Conservation (phyloP, 2,797 vertebrate species). For the Pipistrellus nathusii region DNA sequence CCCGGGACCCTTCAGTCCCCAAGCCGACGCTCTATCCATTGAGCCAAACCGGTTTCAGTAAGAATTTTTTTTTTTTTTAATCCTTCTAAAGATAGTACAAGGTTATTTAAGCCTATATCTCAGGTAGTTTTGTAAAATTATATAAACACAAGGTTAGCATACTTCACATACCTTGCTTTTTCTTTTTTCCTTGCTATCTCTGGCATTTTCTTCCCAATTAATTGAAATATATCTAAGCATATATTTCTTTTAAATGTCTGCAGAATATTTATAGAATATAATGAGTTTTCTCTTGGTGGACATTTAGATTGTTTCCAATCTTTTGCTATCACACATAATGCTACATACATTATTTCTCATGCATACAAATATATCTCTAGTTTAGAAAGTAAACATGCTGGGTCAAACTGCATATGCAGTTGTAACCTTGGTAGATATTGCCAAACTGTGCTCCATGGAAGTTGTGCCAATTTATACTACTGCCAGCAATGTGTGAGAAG, state of each 20-base stretch:
- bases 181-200: background rate
- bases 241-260: background rate
- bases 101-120: background rate
- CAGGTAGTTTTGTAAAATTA: background rate
- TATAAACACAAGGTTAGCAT: background rate
- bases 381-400: conserved; percentile 9
- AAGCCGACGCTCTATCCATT: too few relatives aligned
- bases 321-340: background rate
- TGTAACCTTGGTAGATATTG: background rate
- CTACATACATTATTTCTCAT: background rate
- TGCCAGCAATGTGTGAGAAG: background rate
- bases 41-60: too few relatives aligned
- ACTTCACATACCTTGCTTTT: background rate
- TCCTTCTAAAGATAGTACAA: background rate
- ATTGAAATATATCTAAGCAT: background rate
- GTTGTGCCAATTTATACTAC: background rate
- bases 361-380: background rate
- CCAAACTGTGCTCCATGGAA: background rate
- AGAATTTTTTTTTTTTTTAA: too few relatives aligned
- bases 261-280: background rate
- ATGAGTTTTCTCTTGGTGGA: background rate
- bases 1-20: too few relatives aligned
- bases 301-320: background rate
- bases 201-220: background rate
- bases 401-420: background rate